Evolutionary conservation across 2,113 vertebrate species (phyloP).

Genomic region (Melanocharis versteri): DNA sequence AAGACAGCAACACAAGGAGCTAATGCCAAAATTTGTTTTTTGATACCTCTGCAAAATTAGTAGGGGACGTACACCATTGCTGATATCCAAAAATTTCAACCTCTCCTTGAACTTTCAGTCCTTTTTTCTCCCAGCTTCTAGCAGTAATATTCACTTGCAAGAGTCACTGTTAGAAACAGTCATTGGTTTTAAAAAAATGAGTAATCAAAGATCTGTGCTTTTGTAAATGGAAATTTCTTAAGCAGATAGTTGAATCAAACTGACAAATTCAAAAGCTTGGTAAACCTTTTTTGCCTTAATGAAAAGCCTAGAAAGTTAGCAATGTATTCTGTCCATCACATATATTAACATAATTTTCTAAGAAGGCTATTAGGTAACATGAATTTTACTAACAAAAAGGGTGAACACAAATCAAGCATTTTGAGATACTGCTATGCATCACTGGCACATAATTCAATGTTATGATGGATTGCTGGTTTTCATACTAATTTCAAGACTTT

Average conservation of each 20-base stretch:
- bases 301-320: not conserved
- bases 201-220: not conserved
- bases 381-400: not conserved
- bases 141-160: not conserved
- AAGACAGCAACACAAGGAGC: not conserved
- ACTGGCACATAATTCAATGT: not conserved
- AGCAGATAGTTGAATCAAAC: not conserved
- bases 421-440: not conserved
- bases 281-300: not conserved
- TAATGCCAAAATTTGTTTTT: not conserved
- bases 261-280: slow-evolving; percentile 1
- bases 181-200: not conserved
- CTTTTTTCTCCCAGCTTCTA: not conserved
- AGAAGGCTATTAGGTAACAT: not conserved
- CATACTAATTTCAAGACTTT: not conserved
- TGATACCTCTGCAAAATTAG: not conserved
- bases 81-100: not conserved
- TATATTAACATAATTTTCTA: not conserved
- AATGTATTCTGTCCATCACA: not conserved
- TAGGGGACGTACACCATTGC: not conserved
- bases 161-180: not conserved
- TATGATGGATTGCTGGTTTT: not conserved
- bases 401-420: not conserved
- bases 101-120: not conserved
- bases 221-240: not conserved